Conservation (phyloP, 2,888 invertebrate genomes). For the Aspidiotus destructor region DNA sequence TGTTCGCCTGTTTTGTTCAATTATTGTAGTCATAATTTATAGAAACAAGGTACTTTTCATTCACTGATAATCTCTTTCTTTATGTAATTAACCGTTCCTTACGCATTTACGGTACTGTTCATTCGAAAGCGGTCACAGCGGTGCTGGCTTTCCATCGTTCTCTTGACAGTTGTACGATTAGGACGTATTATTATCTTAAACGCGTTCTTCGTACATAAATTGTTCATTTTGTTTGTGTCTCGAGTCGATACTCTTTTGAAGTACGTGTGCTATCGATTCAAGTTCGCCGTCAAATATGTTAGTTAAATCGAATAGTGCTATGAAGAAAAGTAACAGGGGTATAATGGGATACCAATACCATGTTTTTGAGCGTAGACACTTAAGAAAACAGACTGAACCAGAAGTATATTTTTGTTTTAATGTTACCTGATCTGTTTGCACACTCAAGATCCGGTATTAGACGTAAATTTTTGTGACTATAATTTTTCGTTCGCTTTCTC, state of each 20-base stretch:
- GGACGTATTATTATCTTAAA: neutral
- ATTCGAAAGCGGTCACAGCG: neutral
- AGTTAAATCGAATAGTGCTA: neutral
- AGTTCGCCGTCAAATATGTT: neutral
- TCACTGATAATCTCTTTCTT: neutral
- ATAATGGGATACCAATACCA: neutral
- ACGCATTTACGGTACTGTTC: neutral
- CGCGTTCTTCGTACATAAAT: neutral
- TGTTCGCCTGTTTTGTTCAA: neutral
- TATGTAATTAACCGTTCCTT: neutral
- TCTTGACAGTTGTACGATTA: neutral
- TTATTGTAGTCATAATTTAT: neutral
- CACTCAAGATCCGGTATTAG: constrained; percentile 9
- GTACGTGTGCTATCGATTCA: neutral
- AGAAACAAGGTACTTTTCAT: neutral
- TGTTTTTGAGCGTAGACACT: neutral
- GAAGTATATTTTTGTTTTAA: constrained; percentile 2
- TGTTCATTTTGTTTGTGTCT: neutral
- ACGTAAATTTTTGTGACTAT: too few relatives aligned
- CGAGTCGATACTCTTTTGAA: neutral
- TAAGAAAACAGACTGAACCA: neutral
- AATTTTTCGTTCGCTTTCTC: too few relatives aligned
- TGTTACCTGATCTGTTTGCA: constrained; percentile 4
- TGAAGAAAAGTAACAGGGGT: neutral
- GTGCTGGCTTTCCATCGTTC: neutral